These are phyloP conservation scores for Sinosuthora webbiana DNA, from an alignment of 2,113 vertebrate genomes.

Conservation along the genomic window DNA sequence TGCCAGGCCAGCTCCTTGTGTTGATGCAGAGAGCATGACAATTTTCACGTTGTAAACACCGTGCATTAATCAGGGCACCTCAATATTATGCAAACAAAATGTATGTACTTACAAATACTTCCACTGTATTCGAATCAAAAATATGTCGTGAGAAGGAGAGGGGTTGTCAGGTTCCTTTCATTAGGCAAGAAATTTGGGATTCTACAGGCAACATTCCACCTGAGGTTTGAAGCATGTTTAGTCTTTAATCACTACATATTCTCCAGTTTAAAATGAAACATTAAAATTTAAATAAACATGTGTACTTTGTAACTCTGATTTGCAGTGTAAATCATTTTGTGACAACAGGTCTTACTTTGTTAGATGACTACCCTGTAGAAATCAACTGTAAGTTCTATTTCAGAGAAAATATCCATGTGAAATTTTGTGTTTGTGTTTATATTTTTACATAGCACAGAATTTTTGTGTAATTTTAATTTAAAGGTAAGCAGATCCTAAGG, in stretches of 20 bases:
- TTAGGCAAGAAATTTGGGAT: not conserved
- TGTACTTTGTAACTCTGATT: not conserved
- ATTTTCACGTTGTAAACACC: slow-evolving; percentile 55
- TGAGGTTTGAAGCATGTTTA: not conserved
- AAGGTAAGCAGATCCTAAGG: not conserved
- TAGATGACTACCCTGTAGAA: not conserved
- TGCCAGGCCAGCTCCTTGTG: slow-evolving; percentile 1
- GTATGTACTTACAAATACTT: not conserved
- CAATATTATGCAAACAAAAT: slow-evolving; percentile 53
- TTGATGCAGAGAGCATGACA: slow-evolving; percentile 30
- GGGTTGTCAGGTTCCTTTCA: not conserved
- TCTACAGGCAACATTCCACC: not conserved
- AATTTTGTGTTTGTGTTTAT: not conserved
- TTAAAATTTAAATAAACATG: slow-evolving; percentile 25
- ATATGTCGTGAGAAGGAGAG: not conserved
- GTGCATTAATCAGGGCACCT: slow-evolving; percentile 16
- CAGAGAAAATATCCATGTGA: not conserved
- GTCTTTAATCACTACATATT: not conserved
- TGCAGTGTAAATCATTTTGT: not conserved
- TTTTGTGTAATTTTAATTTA: not conserved
- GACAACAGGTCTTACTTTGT: not conserved
- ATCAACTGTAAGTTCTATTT: not conserved
- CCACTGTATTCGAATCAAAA: slow-evolving; percentile 7
- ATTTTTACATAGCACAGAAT: not conserved
- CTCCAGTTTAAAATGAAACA: slow-evolving; percentile 10